Conservation (phyloP, 1,140 invertebrate genomes). For the Halotydeus destructor region DNA sequence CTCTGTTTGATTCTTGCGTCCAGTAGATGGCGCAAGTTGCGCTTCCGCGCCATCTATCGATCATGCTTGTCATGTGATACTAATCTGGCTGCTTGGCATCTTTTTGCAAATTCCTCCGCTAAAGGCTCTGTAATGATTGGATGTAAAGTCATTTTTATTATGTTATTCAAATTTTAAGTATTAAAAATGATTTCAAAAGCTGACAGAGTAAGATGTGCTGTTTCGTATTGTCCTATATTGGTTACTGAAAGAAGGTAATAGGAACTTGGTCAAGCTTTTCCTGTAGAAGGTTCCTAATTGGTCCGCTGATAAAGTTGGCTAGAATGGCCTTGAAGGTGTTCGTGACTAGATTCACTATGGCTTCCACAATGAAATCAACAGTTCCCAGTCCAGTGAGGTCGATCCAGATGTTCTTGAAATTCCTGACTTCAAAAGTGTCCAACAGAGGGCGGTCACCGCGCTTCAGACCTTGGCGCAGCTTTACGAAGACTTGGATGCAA, state of each 20-base stretch:
- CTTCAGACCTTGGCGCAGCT: constrained; percentile 10
- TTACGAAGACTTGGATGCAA: constrained; percentile 11
- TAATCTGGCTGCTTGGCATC: too few species aligned
- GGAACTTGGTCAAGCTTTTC: constrained; percentile 11
- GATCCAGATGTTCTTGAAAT: constrained; percentile 16
- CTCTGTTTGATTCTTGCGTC: too few species aligned
- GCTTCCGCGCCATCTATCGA: too few species aligned
- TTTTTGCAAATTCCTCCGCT: too few species aligned
- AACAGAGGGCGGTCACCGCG: constrained; percentile 10
- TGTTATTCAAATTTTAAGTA: too few species aligned
- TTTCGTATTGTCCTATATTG: too few species aligned
- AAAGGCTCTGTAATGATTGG: too few species aligned
- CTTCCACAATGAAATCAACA: constrained; percentile 16
- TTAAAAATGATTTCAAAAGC: too few species aligned
- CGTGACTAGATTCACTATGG: constrained; percentile 16
- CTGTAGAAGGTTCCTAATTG: constrained; percentile 13
- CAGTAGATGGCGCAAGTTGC: too few species aligned
- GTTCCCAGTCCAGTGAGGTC: constrained; percentile 17
- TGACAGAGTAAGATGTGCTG: too few species aligned
- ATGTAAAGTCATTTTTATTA: too few species aligned
- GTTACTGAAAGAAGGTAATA: constrained; percentile 7
- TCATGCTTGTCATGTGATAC: too few species aligned
- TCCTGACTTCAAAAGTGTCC: constrained; percentile 11
- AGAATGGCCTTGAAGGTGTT: constrained; percentile 16
- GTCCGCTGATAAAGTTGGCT: constrained; percentile 13